phyloP scores from a whole-genome alignment of 1,140 invertebrate species.

The Aricia agestis region DNA sequence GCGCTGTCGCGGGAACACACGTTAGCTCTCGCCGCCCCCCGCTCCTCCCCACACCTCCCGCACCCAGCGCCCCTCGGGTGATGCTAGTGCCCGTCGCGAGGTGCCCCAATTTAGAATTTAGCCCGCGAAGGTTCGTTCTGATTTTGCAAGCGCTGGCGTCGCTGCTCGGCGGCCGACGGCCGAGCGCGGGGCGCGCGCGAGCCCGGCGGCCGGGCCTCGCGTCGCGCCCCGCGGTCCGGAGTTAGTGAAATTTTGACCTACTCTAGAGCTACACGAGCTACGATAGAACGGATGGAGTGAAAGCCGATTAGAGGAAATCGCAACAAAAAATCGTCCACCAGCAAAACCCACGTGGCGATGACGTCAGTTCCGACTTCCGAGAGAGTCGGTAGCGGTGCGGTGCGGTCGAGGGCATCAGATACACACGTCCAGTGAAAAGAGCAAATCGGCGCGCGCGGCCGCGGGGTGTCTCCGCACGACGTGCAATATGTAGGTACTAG shows the following conservation, averaged over 20 bases:
- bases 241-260: neutral
- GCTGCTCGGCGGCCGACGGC: neutral
- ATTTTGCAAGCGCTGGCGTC: conserved; percentile 14
- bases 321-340: conserved; percentile 44
- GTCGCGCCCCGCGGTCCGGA: too few relatives aligned
- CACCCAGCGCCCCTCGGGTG: conserved; percentile 22
- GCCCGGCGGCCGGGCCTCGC: neutral
- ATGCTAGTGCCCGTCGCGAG: conserved; percentile 35
- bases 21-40: conserved; percentile 35
- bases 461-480: too few relatives aligned
- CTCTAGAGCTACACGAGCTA: conserved; percentile 18
- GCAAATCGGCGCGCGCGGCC: conserved; percentile 14
- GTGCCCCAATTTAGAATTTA: conserved; percentile 2
- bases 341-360: conserved; percentile 40
- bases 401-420: conserved; percentile 34
- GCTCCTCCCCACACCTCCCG: conserved; percentile 17
- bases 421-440: conserved; percentile 19
- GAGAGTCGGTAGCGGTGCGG: conserved; percentile 38
- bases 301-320: conserved; percentile 30
- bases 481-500: too few relatives aligned
- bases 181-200: too few relatives aligned
- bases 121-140: conserved; percentile 1
- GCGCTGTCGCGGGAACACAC: conserved; percentile 51
- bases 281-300: conserved; percentile 11
- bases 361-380: conserved; percentile 29